Evolutionary conservation across 2,113 vertebrate species (phyloP), one percentile per base, ranked within the genome.

Genomic region (Tinamus guttatus): DNA sequence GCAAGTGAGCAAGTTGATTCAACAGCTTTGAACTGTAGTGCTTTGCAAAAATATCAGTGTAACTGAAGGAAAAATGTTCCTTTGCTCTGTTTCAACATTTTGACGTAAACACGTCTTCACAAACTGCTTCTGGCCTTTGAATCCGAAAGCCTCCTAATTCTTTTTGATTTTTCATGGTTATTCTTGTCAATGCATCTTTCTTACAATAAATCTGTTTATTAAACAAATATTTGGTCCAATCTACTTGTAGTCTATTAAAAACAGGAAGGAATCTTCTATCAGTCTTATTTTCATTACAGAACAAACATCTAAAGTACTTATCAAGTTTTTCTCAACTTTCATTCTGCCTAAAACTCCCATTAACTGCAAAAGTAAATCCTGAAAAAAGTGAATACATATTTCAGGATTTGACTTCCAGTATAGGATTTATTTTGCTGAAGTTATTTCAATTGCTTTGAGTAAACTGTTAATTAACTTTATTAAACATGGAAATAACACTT

Each of bases 351-450:
- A 68, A 58, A 56, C 8, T 75, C 41, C 62, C 2, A 74, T 18
- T 34, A 74, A 67, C 9, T 32, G 7, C 18, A 68, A 18, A 78
- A 78, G 54, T 59, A 71, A 84, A 15, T 4, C 59, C 21, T 78
- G 32, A 47, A 51, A 81, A 74, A 77, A 5, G 38, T 18, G 8
- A 88, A 22, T 0, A 0, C 38, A 2, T 60, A 45, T 80, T 81
- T 85, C 54, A 73, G 43, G 87, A 74, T 83, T 74, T 70, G 28
- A 1, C n/a, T 77, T 90, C 20, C 20, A 40, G 7, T 40, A 3
- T 20, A 73, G 19, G 4, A 47, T 32, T 49, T 49, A 40, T 85
- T 85, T 93, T 52, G 4, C 5, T 69, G 27, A 47, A 58, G 5
- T 52, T 74, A 59, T 34, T 79, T 89, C 2, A 4, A 40, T 1